Evolutionary conservation across 2,113 vertebrate genomes (phyloP).

Genomic region (Erythrocebus patas): DNA sequence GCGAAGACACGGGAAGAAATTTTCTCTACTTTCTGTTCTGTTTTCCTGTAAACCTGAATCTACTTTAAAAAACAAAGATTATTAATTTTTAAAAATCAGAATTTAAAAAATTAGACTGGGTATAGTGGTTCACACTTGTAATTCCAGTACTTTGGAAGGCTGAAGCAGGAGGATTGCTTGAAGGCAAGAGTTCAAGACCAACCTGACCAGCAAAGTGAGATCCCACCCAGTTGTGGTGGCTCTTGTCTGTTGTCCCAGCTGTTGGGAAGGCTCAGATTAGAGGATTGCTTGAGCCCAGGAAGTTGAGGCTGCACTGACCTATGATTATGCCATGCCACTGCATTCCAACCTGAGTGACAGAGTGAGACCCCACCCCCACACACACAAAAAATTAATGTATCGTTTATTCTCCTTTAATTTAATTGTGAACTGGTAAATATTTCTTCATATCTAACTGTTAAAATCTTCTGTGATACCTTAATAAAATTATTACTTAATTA

Average conservation of each 20-base stretch:
- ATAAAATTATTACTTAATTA: not conserved
- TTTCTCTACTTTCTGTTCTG: not conserved
- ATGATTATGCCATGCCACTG: too few species aligned
- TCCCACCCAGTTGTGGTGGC: too few species aligned
- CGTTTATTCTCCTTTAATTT: not conserved
- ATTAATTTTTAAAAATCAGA: not conserved
- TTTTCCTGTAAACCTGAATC: not conserved
- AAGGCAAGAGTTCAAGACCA: too few species aligned
- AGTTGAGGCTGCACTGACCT: too few species aligned
- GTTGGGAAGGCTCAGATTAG: too few species aligned
- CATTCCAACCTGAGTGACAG: too few species aligned
- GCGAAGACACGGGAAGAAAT: not conserved
- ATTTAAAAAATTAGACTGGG: not conserved
- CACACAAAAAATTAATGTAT: not conserved
- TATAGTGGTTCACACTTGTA: too few species aligned
- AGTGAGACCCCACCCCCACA: accelerated
- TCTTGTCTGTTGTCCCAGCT: too few species aligned
- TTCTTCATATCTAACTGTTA: not conserved
- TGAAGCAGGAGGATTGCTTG: too few species aligned
- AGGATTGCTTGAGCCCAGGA: too few species aligned
- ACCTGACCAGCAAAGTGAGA: too few species aligned
- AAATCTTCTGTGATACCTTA: not conserved
- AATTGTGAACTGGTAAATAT: not conserved
- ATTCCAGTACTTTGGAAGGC: too few species aligned
- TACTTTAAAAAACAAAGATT: not conserved